Base-by-base conservation (phyloP, 2,797 vertebrate species). In the Poeciliopsis presidionis region DNA sequence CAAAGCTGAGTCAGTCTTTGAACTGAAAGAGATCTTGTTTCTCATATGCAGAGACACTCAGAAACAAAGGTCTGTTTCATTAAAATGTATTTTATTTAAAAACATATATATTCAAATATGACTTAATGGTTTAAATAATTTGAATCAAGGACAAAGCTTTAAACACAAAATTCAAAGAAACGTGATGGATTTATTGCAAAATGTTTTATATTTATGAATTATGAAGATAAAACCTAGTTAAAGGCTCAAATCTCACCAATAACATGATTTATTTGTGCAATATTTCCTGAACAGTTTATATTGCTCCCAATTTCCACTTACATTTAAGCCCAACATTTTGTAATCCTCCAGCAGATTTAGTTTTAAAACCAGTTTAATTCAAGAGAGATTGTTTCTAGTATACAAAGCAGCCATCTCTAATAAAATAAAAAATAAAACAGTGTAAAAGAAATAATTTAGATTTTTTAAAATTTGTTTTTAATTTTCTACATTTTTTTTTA, bases 11-110 rank as follows among this genome's bases (percentile, higher is more conserved):
- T 65, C 69, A 36, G 53, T 47, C n/a, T 51, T 72, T 74, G 71
- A 77, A 22, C 72, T 79, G 65, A 28, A 61, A 63, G 79, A 45
- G 57, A 33, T 76, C 39, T 72, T 25, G 55, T 57, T 72, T 63
- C 20, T 41, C 67, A 67, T n/a, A 20, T 22, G 45, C 53, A 63
- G 0, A 65, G 22, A 25, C 28, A 49, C 8, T 36, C 46, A 45
- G 13, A 18, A 61, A 63, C 33, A 80, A 30, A 39, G 30, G 25
- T 3, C 36, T 43, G 3, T 74, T n/a, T 69, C 12, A 14, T 45
- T 6, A 39, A 22, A n/a, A 43, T 45, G 0, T 69, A 14, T n/a
- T 45, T 69, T 12, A 45, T 69, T 43, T 41, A 39, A 67, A 22
- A 67, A 41, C n/a, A 67, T 22, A 11, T 11, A 6, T 13, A 69